Conservation (phyloP, 2,797 vertebrate genomes). For the Malacoctenus gilli region DNA sequence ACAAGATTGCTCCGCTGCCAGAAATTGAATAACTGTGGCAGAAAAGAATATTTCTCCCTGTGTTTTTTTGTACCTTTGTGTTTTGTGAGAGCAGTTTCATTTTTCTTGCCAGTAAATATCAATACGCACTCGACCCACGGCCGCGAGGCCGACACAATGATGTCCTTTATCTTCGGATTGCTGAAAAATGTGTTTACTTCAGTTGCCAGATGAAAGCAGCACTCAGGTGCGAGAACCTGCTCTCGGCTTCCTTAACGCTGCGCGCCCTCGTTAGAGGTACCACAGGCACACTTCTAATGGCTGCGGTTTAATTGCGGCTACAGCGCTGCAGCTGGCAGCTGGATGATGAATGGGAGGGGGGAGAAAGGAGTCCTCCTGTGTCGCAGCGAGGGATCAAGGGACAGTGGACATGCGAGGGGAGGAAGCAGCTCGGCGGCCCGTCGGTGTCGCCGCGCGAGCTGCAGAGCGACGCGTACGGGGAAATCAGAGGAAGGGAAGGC, state of each 20-base stretch:
- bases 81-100: conserved; percentile 4
- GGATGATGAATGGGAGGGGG: conserved; percentile 63
- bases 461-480: neutral
- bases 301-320: conserved; percentile 55
- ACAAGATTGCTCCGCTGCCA: neutral
- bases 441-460: neutral
- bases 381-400: conserved; percentile 33
- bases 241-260: neutral
- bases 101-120: conserved; percentile 15
- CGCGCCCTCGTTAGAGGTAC: conserved; percentile 35
- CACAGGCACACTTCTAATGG: conserved; percentile 34
- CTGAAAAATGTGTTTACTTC: neutral
- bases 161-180: conserved; percentile 3
- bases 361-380: conserved; percentile 39
- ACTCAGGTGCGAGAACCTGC: neutral
- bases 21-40: neutral
- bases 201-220: neutral
- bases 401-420: conserved; percentile 31
- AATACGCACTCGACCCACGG: conserved; percentile 3
- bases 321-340: conserved; percentile 44
- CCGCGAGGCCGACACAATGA: neutral
- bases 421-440: neutral
- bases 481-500: no score
- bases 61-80: neutral
- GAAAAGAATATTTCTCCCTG: neutral